A percentile compares a stretch with the other conserved stretches of the same genome.
phyloP scores from a whole-genome alignment of 2,113 vertebrate genomes.

The Triplophysa rosa region DNA sequence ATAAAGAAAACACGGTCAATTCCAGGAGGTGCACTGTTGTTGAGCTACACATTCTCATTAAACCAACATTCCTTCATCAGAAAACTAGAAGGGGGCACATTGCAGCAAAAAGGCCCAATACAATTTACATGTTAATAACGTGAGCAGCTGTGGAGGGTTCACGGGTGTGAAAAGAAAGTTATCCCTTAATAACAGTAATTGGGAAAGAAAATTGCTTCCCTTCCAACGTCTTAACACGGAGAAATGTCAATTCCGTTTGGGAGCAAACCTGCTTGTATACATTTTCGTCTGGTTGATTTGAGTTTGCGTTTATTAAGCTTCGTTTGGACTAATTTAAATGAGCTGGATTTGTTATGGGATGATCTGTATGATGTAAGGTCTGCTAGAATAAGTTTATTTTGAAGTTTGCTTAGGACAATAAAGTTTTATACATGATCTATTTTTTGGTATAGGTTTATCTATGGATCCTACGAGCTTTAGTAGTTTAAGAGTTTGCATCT shows the following conservation, averaged over 20 bases:
- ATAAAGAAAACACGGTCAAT: neutral
- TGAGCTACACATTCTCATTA: neutral
- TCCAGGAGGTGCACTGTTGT: neutral
- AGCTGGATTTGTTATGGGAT: neutral
- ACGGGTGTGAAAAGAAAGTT: constrained; percentile 71
- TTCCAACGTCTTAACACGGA: constrained; percentile 40
- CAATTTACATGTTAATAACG: constrained; percentile 72
- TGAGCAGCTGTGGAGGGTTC: constrained; percentile 70
- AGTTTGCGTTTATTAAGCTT: constrained; percentile 11
- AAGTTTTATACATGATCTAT: no score
- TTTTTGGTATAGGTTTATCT: no score
- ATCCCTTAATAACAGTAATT: constrained; percentile 79
- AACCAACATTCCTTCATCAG: constrained; percentile 20
- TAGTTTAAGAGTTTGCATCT: neutral
- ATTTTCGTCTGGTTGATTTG: neutral
- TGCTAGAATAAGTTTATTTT: no score
- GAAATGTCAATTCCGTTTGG: constrained; percentile 27
- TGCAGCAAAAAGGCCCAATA: constrained; percentile 44
- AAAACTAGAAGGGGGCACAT: constrained; percentile 12
- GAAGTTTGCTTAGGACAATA: no score
- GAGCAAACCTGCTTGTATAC: constrained; percentile 19
- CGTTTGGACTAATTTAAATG: constrained; percentile 11
- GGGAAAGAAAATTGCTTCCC: constrained; percentile 69
- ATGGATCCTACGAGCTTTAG: no score
- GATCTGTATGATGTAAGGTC: no score